phyloP scores from a whole-genome alignment of 1,140 invertebrate species.

The Drosophila funebris region DNA sequence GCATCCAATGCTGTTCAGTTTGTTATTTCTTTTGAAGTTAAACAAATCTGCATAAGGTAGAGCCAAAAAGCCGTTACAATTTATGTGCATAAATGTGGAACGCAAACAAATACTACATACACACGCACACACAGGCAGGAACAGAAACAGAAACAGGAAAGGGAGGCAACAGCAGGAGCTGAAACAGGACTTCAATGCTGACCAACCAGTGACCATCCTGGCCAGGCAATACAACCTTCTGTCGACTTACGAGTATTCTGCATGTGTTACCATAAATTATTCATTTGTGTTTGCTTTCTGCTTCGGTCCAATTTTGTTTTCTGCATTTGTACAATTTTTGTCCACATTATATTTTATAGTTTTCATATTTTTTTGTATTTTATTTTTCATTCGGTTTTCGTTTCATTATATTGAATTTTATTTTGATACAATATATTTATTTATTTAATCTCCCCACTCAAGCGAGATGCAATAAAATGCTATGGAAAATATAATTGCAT shows the following conservation, averaged over 20 bases:
- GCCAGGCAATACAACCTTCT: conserved; percentile 18
- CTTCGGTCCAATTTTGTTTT: conserved; percentile 15
- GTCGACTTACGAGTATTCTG: conserved; percentile 50
- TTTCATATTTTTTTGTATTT: not conserved
- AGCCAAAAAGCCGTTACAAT: conserved; percentile 68
- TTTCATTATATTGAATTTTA: conserved; percentile 2
- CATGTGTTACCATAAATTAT: conserved; percentile 64
- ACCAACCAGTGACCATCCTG: conserved; percentile 29
- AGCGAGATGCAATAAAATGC: conserved; percentile 13
- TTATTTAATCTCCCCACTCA: conserved; percentile 23
- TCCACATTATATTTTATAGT: conserved; percentile 58
- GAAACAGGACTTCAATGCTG: not conserved
- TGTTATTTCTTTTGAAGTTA: conserved; percentile 76
- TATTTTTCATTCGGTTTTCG: not conserved
- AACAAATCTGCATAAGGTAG: conserved; percentile 79
- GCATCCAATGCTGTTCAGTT: conserved; percentile 54
- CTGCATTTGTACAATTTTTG: conserved; percentile 39
- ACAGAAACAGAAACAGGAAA: not conserved
- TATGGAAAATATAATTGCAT: conserved; percentile 48
- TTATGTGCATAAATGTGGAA: conserved; percentile 63
- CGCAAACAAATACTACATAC: conserved; percentile 10
- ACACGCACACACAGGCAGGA: not conserved
- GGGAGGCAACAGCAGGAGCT: not conserved
- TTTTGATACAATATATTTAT: conserved; percentile 5
- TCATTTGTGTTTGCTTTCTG: conserved; percentile 52